These are phyloP conservation scores for Phataginus tetradactyla DNA, from an alignment of 2,797 vertebrate species.

Conservation along the genomic window DNA sequence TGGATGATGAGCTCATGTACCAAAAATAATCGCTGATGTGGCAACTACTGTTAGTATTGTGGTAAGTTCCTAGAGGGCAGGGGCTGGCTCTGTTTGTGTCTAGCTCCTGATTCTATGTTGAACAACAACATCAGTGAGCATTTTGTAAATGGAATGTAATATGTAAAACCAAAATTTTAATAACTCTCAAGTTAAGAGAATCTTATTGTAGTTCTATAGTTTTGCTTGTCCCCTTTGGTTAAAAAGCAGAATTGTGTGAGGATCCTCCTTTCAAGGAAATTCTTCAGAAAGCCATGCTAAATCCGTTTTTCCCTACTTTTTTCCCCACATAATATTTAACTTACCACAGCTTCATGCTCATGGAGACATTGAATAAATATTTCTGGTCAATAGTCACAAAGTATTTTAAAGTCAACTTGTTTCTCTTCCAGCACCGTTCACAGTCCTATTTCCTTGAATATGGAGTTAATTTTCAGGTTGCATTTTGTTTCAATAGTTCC, in stretches of 20 bases:
- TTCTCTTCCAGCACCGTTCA: not conserved
- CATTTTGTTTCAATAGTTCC: not conserved
- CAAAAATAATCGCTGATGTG: not conserved
- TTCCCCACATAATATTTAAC: conserved; percentile 8
- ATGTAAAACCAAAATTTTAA: not conserved
- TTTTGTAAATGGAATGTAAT: conserved; percentile 18
- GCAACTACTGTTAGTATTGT: too few relatives aligned
- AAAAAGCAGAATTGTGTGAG: conserved; percentile 62
- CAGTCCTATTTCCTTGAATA: not conserved
- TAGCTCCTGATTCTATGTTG: not conserved
- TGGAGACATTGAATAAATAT: conserved; percentile 29
- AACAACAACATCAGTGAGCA: not conserved
- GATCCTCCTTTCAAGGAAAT: conserved; percentile 71
- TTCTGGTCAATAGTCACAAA: conserved; percentile 53
- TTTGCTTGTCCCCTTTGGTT: conserved; percentile 33
- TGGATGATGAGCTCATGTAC: not conserved
- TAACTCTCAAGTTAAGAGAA: not conserved
- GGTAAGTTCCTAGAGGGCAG: not conserved
- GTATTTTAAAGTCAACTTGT: conserved; percentile 37
- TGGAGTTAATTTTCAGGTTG: conserved; percentile 14
- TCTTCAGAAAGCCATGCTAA: conserved; percentile 69
- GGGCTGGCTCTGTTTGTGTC: not conserved
- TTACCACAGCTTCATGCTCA: conserved; percentile 36
- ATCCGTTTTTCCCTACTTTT: conserved; percentile 21
- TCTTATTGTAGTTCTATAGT: not conserved